A percentile compares a stretch with the other conserved stretches of the same genome.
These are phyloP conservation scores for Poeciliopsis gracilis DNA, from an alignment of 2,797 vertebrate genomes.

Conservation along the genomic window DNA sequence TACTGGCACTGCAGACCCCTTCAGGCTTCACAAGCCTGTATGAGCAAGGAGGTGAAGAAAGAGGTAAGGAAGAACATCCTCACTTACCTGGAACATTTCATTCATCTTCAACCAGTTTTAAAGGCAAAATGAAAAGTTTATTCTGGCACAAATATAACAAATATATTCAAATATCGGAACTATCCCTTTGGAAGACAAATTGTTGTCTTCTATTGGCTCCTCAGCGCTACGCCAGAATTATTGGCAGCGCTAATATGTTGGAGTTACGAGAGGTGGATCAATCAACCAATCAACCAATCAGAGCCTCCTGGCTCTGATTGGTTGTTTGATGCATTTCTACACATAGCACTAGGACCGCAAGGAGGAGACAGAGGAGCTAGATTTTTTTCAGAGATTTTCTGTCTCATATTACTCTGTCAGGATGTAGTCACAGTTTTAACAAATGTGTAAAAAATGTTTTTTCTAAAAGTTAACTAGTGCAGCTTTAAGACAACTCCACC, in stretches of 20 bases:
- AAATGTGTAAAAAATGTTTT: background rate
- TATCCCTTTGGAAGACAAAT: background rate
- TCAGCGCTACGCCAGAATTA: background rate
- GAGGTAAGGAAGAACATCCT: constrained; percentile 19
- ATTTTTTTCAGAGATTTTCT: background rate
- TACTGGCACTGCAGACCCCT: background rate
- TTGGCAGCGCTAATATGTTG: too few species aligned
- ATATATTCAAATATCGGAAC: background rate
- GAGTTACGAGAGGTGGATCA: too few species aligned
- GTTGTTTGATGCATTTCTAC: background rate
- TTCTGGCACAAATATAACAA: background rate
- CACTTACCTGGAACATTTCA: constrained; percentile 66
- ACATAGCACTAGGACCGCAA: background rate
- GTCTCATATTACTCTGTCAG: background rate
- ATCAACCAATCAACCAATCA: too few species aligned
- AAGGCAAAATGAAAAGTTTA: constrained; percentile 15
- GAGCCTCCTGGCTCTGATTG: too few species aligned
- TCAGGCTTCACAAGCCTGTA: constrained; percentile 11
- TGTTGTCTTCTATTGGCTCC: background rate
- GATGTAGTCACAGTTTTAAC: background rate
- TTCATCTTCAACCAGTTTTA: constrained; percentile 48
- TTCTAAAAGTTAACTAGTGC: background rate
- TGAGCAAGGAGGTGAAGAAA: constrained; percentile 24
- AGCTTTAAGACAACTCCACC: background rate
- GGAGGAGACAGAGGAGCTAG: background rate